Evolutionary conservation across 1,140 invertebrate species (phyloP).

Genomic region (Orius insidiosus): DNA sequence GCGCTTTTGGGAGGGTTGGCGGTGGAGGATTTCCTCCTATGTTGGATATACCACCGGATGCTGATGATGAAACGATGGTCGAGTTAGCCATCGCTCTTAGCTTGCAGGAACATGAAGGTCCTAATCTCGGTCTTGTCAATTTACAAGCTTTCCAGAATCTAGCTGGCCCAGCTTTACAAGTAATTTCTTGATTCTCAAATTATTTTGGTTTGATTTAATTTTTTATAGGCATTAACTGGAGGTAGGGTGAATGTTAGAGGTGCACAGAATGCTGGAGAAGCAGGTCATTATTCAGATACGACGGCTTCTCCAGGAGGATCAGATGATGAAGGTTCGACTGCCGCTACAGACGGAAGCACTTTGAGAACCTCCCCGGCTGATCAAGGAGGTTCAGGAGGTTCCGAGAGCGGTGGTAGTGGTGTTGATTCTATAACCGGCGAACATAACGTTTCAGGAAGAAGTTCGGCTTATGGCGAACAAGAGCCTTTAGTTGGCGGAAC

Average conservation of each 20-base stretch:
- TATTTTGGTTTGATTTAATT: no score
- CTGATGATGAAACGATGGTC: conserved; percentile 90
- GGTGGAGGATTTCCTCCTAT: conserved; percentile 47
- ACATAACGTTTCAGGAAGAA: conserved; percentile 61
- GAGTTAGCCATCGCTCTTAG: conserved; percentile 87
- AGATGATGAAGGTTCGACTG: conserved; percentile 88
- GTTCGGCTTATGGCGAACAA: conserved; percentile 67
- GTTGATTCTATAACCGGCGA: conserved; percentile 83
- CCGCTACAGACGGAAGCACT: conserved; percentile 81
- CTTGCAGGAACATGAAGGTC: conserved; percentile 54
- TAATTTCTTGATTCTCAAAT: conserved; percentile 1
- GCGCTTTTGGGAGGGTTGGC: conserved; percentile 34
- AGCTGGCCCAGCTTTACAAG: conserved; percentile 28
- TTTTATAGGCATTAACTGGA: conserved; percentile 15
- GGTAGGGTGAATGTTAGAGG: conserved; percentile 9
- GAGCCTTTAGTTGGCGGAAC: conserved; percentile 24
- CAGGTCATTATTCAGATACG: conserved; percentile 54
- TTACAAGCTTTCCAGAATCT: conserved; percentile 28
- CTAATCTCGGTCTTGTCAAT: conserved; percentile 27
- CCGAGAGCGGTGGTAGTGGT: conserved; percentile 75
- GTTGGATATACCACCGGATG: conserved; percentile 77
- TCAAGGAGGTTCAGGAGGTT: conserved; percentile 56
- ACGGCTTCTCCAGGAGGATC: conserved; percentile 70
- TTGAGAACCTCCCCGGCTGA: conserved; percentile 77
- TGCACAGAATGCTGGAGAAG: conserved; percentile 21